Percentiles rank a stretch among this genome's conserved stretches.
These are phyloP conservation scores for Hemaris fuciformis DNA, from an alignment of 2,888 invertebrate genomes.

Conservation along the genomic window DNA sequence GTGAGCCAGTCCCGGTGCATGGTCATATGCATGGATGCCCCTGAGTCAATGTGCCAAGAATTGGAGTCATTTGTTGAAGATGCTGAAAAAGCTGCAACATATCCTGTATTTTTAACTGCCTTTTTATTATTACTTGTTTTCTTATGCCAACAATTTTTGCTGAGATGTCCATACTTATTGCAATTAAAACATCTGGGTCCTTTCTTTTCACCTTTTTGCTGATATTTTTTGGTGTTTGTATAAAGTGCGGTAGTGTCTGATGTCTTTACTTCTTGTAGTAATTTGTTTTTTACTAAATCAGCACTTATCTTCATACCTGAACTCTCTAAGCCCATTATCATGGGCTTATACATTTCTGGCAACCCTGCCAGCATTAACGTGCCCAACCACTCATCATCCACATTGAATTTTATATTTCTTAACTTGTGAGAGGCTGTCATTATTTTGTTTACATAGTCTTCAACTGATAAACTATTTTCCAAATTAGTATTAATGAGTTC, in stretches of 20 bases:
- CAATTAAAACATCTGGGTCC: too few species aligned
- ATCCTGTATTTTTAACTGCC: not conserved
- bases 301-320: too few species aligned
- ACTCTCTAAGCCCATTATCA: too few species aligned
- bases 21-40: constrained; percentile 34
- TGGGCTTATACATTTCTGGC: not conserved
- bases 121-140: not conserved
- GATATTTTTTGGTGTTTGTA: not conserved
- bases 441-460: constrained; percentile 18
- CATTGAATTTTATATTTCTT: constrained; percentile 24
- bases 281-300: too few species aligned
- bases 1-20: constrained; percentile 24
- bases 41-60: constrained; percentile 24
- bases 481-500: not conserved
- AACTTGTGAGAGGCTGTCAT: not conserved
- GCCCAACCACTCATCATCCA: constrained; percentile 24
- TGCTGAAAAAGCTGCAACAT: not conserved
- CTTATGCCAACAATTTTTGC: not conserved
- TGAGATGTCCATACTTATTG: too few species aligned
- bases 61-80: not conserved
- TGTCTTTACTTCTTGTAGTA: too few species aligned
- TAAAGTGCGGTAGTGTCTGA: too few species aligned
- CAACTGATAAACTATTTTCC: not conserved
- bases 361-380: not conserved
- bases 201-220: too few species aligned